Evolutionary conservation across 1,140 invertebrate species (phyloP).

Genomic region (Euschistus heros): DNA sequence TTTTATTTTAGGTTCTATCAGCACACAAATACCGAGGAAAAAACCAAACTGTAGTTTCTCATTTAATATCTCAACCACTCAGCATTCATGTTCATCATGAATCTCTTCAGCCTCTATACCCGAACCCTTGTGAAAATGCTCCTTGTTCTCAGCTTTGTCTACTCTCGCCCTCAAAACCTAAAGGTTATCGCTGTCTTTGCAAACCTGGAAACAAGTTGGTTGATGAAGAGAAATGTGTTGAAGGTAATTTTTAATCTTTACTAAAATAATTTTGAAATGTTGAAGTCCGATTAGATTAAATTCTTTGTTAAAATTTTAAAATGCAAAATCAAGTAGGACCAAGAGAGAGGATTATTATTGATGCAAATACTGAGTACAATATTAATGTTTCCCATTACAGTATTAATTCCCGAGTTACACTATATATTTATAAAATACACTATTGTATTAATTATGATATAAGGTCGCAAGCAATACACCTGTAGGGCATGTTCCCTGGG

Average conservation of each 20-base stretch:
- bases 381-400: no score
- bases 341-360: no score
- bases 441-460: no score
- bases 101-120: conserved; percentile 73
- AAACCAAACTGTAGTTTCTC: conserved; percentile 87
- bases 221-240: conserved; percentile 59
- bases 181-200: conserved; percentile 83
- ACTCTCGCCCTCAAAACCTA: conserved; percentile 55
- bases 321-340: no score
- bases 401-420: no score
- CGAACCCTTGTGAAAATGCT: conserved; percentile 70
- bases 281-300: no score
- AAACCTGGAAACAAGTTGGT: conserved; percentile 70
- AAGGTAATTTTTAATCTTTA: conserved; percentile 36
- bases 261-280: no score
- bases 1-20: conserved; percentile 43
- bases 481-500: no score
- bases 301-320: no score
- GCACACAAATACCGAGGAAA: conserved; percentile 83
- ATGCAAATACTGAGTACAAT: no score
- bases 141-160: conserved; percentile 87
- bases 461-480: no score
- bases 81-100: conserved; percentile 92
- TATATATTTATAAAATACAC: no score
- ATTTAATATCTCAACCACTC: conserved; percentile 85